Evolutionary conservation across 2,113 vertebrate species (phyloP).

Genomic region (Oxygymnocypris stewartii): DNA sequence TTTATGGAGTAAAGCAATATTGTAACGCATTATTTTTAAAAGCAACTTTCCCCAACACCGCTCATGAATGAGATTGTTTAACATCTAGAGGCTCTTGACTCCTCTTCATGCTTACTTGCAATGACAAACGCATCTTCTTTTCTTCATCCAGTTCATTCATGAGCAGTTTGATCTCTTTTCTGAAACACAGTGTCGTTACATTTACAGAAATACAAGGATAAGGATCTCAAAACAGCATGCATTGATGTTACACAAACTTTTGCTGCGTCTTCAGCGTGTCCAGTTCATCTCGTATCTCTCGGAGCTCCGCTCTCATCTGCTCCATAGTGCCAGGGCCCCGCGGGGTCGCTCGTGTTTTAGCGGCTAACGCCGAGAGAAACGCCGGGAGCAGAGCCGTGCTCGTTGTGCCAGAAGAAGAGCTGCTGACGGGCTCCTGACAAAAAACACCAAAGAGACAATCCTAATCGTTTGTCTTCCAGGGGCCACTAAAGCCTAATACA

Average conservation of each 20-base stretch:
- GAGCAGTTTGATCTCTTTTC: conserved; percentile 94
- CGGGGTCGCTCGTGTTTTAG: conserved; percentile 70
- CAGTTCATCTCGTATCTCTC: conserved; percentile 85
- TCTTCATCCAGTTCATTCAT: conserved; percentile 96
- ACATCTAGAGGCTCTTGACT: too few relatives aligned
- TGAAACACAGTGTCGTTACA: conserved; percentile 63
- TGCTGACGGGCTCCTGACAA: conserved; percentile 17
- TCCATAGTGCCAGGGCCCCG: conserved; percentile 75
- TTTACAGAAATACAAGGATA: not conserved
- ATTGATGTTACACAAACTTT: conserved; percentile 78
- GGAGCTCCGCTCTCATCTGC: conserved; percentile 85
- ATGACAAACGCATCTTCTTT: conserved; percentile 91
- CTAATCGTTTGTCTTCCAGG: not conserved
- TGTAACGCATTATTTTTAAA: not conserved
- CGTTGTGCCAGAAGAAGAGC: conserved; percentile 64
- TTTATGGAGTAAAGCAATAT: not conserved
- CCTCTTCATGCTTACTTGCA: conserved; percentile 80
- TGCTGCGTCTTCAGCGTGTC: conserved; percentile 95
- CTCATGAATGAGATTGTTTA: not conserved
- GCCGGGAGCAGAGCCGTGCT: conserved; percentile 68
- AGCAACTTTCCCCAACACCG: too few relatives aligned
- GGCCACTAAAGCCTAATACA: not conserved
- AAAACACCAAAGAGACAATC: not conserved
- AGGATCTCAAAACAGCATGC: not conserved
- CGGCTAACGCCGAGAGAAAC: conserved; percentile 52